Evolutionary conservation across 2,797 vertebrate species (phyloP), one percentile per base, ranked within the genome.

Genomic region (Ambastaia sidthimunki): DNA sequence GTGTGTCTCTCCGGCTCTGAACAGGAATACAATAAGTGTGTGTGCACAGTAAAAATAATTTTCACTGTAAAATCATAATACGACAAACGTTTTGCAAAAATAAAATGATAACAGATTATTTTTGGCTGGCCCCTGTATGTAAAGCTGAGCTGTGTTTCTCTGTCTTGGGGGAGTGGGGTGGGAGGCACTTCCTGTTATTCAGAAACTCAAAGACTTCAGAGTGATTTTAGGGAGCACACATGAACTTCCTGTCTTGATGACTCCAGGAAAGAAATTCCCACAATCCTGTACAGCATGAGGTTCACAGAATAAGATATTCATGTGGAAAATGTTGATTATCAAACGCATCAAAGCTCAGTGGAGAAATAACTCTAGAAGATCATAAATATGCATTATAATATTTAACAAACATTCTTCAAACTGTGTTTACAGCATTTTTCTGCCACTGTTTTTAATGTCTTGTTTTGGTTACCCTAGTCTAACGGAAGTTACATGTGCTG

Each of bases 101-200:
- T 3, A 25, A 60, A 5, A 59, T 55, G 19, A 55, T 55, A 55
- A 55, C 9, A n/a, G 50, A 18, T 54, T 5, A 3, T 15, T 52
- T 52, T 52, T 52, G 5, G 18, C 7, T 2, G 28, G 28, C 1
- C 28, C 9, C 18, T 6, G 44, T 74, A 12, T 63, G n/a, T 74
- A 52, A 34, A 74, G 50, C 15, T 3, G 1, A 37, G 2, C 1
- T 19, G 74, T 57, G 50, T 68, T 31, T 57, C 68, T 62, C 47
- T 2, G 65, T 68, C 63, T 23, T 44, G 0, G 9, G 23, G 18
- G 54, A 37, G n/a, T n/a, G 19, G 75, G 2, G 37, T 0, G 55
- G 21, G 67, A n/a, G 68, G 15, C 7, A 62, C 76, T 63, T 78
- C 76, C 76, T 78, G 76, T 78, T 78, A 28, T 63, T 63, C 68